Evolutionary conservation across 2,797 vertebrate species (phyloP).

Genomic region (Lacerta agilis): DNA sequence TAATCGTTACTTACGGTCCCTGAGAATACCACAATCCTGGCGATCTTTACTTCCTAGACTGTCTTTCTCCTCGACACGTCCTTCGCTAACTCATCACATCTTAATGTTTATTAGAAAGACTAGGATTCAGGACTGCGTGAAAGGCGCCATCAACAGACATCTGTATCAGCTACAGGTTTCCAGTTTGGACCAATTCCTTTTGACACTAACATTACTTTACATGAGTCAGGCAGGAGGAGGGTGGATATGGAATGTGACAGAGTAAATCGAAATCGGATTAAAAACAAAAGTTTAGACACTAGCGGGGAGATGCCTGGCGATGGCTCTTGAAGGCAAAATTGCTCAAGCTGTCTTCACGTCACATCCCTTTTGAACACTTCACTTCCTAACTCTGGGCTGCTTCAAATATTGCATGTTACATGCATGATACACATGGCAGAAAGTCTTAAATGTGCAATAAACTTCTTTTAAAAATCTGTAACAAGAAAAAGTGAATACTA

Average conservation of each 20-base stretch:
- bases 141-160: conserved; percentile 54
- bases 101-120: conserved; percentile 46
- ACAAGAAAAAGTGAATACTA: background rate
- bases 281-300: conserved; percentile 77
- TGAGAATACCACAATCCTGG: conserved; percentile 11
- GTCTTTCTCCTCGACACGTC: conserved; percentile 12
- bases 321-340: conserved; percentile 70
- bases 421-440: background rate
- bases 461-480: background rate
- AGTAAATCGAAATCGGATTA: conserved; percentile 68
- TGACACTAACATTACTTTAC: conserved; percentile 64
- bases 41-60: background rate
- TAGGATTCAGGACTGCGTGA: background rate
- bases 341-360: conserved; percentile 69
- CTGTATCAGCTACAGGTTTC: conserved; percentile 58
- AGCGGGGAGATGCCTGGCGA: conserved; percentile 54
- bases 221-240: conserved; percentile 55
- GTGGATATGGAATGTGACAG: conserved; percentile 67
- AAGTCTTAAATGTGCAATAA: too few relatives aligned
- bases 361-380: conserved; percentile 52
- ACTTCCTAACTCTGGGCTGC: background rate
- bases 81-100: conserved; percentile 19
- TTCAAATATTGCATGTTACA: background rate
- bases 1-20: background rate
- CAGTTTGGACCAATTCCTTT: conserved; percentile 51